Percentiles rank a stretch among this genome's conserved stretches.
Conservation (phyloP, 1,140 invertebrate genomes). For the Oppia nitens region DNA sequence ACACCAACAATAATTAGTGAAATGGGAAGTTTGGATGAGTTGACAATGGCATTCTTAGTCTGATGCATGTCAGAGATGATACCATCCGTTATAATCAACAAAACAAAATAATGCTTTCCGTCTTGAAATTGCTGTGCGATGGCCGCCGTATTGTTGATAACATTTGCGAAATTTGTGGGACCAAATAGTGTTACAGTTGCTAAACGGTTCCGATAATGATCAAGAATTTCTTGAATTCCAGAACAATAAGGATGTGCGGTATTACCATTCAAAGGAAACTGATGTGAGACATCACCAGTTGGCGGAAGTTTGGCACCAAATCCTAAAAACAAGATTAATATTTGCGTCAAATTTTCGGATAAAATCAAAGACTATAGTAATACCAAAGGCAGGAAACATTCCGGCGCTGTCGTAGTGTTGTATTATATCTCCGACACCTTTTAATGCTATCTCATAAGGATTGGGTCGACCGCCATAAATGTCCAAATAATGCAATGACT, state of each 20-base stretch:
- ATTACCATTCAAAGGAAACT: constrained; percentile 17
- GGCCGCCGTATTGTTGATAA: constrained; percentile 38
- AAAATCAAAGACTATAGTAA: not conserved
- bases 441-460: constrained; percentile 40
- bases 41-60: constrained; percentile 38
- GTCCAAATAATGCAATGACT: constrained; percentile 38
- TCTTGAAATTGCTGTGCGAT: constrained; percentile 24
- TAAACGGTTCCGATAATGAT: constrained; percentile 30
- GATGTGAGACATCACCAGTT: not conserved
- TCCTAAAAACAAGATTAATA: too few relatives aligned
- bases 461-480: constrained; percentile 28
- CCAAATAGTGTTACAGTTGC: constrained; percentile 40
- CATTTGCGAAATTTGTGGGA: constrained; percentile 46
- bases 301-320: constrained; percentile 13
- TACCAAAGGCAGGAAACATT: constrained; percentile 5
- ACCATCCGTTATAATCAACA: constrained; percentile 48
- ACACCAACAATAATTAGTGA: constrained; percentile 37
- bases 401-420: constrained; percentile 38
- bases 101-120: constrained; percentile 42
- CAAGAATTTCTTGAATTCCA: constrained; percentile 28
- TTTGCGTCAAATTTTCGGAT: too few relatives aligned
- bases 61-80: constrained; percentile 44
- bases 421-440: constrained; percentile 42
- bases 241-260: constrained; percentile 22
- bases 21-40: constrained; percentile 37